A percentile compares a stretch with the other conserved stretches of the same genome.
phyloP scores from a whole-genome alignment of 2,113 vertebrate genomes.

The Brachyhypopomus occidentalis region DNA sequence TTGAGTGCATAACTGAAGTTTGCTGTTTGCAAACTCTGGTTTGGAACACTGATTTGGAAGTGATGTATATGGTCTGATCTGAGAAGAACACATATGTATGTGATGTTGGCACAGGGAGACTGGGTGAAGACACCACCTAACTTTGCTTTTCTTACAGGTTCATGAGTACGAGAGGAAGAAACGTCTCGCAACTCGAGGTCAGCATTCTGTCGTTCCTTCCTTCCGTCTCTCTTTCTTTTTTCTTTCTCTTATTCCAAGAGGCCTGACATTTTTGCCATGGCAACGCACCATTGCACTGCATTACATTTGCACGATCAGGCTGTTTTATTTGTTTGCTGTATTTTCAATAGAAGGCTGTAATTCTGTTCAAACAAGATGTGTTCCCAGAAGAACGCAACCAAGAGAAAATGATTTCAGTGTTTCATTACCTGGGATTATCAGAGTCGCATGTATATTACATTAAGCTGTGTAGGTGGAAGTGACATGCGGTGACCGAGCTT shows the following conservation, averaged over 20 bases:
- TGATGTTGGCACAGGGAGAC: neutral
- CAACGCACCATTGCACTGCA: neutral
- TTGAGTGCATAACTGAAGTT: conserved; percentile 17
- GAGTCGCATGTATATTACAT: neutral
- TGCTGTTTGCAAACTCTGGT: conserved; percentile 7
- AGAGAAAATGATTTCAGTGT: neutral
- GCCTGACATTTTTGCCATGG: neutral
- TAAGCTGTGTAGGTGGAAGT: neutral
- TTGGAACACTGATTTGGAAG: neutral
- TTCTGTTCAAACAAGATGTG: neutral
- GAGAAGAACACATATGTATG: neutral
- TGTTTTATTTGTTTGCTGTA: neutral
- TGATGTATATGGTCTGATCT: conserved; percentile 2
- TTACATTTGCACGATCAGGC: neutral
- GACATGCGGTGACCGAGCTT: conserved; percentile 16
- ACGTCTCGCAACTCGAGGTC: conserved; percentile 75
- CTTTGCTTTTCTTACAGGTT: conserved; percentile 66
- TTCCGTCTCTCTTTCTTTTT: neutral
- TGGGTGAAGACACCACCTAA: conserved; percentile 33
- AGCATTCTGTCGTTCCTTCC: conserved; percentile 30
- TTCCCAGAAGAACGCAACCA: neutral
- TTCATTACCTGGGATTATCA: neutral
- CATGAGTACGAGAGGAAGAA: conserved; percentile 81
- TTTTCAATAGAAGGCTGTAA: neutral
- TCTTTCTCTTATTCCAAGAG: neutral